These are phyloP conservation scores for Eristalis pertinax DNA, from an alignment of 2,888 invertebrate genomes.

Conservation along the genomic window DNA sequence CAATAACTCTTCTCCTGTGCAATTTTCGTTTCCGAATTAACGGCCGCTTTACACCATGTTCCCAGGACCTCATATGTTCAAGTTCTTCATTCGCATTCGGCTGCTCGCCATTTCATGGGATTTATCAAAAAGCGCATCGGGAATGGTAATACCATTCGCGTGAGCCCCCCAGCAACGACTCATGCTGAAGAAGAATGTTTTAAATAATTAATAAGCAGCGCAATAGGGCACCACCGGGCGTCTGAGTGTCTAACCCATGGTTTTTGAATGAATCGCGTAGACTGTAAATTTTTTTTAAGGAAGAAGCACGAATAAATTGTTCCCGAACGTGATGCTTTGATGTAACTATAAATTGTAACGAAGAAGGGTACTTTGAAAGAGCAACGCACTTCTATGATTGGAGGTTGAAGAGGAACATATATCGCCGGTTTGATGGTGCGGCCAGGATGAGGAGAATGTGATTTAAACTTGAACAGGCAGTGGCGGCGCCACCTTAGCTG, in stretches of 20 bases:
- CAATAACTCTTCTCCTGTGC: constrained; percentile 68
- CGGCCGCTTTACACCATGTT: constrained; percentile 64
- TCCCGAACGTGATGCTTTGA: constrained; percentile 66
- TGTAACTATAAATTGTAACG: constrained; percentile 64
- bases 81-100: constrained; percentile 26
- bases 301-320: constrained; percentile 63
- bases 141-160: constrained; percentile 42
- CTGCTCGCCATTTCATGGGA: constrained; percentile 49
- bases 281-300: constrained; percentile 29
- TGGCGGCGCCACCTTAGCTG: constrained; percentile 21
- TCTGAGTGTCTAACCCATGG: constrained; percentile 58
- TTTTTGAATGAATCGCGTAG: constrained; percentile 64
- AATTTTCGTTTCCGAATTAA: constrained; percentile 68
- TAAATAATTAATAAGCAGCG: constrained; percentile 72
- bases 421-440: neutral
- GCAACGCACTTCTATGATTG: constrained; percentile 64
- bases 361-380: constrained; percentile 3
- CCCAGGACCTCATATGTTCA: constrained; percentile 27
- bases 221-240: constrained; percentile 49
- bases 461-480: constrained; percentile 28
- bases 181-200: constrained; percentile 34
- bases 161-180: constrained; percentile 7
- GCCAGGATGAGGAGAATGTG: neutral
- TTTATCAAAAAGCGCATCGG: constrained; percentile 71
- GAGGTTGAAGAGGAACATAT: neutral